Base-by-base conservation (phyloP, 2,888 invertebrate species). In the Embidobia sp. region DNA sequence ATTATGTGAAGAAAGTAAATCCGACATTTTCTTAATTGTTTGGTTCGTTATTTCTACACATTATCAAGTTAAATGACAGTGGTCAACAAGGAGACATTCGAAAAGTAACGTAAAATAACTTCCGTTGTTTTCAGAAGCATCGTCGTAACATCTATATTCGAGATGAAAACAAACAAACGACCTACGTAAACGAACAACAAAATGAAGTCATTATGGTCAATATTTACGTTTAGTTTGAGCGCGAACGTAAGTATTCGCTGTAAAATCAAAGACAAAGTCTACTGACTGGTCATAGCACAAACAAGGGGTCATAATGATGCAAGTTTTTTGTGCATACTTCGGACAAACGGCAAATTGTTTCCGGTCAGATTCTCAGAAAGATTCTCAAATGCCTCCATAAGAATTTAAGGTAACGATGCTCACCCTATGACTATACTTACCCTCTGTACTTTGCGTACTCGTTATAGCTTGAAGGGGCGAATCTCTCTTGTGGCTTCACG, bases 361-460 rank as follows among this genome's bases (percentile, higher is more conserved):
- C 80, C 79, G 80, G 81, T 82, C 80, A 81, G 78, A 80, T 83
- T 80, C 78, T 78, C 78, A 48, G 77, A 78, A 67, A 70, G 78
- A 78, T 80, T 81, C 73, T 82, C 77, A 66, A 80, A 79, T 69
- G 79, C 78, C 73, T 79, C 69, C 76, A 64, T 73, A 76, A 79
- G 74, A 67, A 78, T 80, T 79, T 55, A 78, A 80, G 80, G 82
- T 82, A 82, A 82, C 80, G 82, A 82, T 80, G 80, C 77, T 78
- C 81, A 73, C 78, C 77, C 77, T 64, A 75, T 70, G 61, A 70
- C 64, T 78, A n/a, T n/a, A 70, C 78, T 78, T 78, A 78, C 74
- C 78, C 78, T 73, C 51, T 69, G 74, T 44, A 74, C 78, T 74
- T 66, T 44, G 69, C 73, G 53, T 66, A 72, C 77, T 77, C 69